Conservation (phyloP, 1,140 invertebrate species). For the Caenorhabditis latens region DNA sequence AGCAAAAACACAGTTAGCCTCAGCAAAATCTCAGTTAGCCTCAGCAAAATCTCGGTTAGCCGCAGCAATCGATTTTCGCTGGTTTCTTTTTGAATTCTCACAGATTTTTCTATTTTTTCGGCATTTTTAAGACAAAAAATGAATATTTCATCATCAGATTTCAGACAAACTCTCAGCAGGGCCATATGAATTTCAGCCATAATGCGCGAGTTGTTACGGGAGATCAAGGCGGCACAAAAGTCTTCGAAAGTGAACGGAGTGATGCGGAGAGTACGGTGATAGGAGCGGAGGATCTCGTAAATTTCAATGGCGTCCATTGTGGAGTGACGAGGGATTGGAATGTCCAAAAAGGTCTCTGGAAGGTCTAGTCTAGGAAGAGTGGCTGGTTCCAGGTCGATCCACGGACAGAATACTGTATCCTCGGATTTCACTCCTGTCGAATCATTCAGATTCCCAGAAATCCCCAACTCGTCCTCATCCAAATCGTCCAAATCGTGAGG, state of each 20-base stretch:
- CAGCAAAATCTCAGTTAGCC: too few relatives aligned
- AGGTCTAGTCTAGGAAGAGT: conserved; percentile 16
- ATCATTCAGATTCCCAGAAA: too few relatives aligned
- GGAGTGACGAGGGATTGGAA: conserved; percentile 1
- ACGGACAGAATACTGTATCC: conserved; percentile 46
- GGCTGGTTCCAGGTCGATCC: conserved; percentile 45
- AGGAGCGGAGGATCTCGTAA: conserved; percentile 63
- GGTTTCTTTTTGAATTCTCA: too few relatives aligned
- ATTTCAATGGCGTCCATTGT: conserved; percentile 61
- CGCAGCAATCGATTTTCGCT: too few relatives aligned
- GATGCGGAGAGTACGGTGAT: conserved; percentile 59
- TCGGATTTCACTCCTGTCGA: not conserved
- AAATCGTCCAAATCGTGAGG: not conserved
- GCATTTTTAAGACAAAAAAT: too few relatives aligned
- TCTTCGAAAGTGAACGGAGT: conserved; percentile 67
- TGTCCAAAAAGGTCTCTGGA: conserved; percentile 51
- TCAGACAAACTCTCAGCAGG: conserved; percentile 59
- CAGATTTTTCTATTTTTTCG: too few relatives aligned
- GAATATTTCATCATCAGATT: conserved; percentile 66
- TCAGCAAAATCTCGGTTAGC: too few relatives aligned
- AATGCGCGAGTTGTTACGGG: conserved; percentile 59
- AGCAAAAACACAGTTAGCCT: too few relatives aligned
- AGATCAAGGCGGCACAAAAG: conserved; percentile 63
- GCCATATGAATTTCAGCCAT: conserved; percentile 65
- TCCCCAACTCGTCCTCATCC: not conserved